Evolutionary conservation across 2,113 vertebrate genomes (phyloP), one percentile per base, ranked within the genome.

Genomic region (Terrapene triunguis): DNA sequence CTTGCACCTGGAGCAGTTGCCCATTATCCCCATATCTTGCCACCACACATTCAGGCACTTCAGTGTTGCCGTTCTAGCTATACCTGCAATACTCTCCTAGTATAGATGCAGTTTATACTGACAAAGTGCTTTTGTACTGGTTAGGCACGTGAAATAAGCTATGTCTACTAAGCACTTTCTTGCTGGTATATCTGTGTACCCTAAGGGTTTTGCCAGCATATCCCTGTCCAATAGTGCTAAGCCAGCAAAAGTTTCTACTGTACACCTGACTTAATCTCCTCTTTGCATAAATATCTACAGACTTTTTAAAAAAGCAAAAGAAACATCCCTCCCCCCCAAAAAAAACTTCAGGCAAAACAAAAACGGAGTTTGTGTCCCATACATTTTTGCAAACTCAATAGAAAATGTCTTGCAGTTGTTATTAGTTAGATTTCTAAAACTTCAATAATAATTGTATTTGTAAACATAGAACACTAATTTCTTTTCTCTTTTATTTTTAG

Each of bases 401-500:
- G n/a, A 42, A 74, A 42, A 25, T 24, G 38, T 74, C 38, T 74
- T 74, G 1, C 47, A 54, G 35, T 17, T 84, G 16, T 85, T 76
- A 74, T 50, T 74, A 32, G 59, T 25, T 25, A 1, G 27, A 59
- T 44, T 92, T 76, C 27, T 91, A 29, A 86, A 82, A 35, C n/a
- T 59, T 92, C 17, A 12, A 48, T 4, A 27, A 53, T 50, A 78
- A 38, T 53, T 2, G 2, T 72, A 48, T 47, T 72, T 50, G 35
- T 89, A 92, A 72, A 53, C 69, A 69, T 65, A 81, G 3, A 10
- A 72, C 21, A 1, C 9, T 87, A 0, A 0, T 54, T 91, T 72
- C 74, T 94, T 35, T 12, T 92, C 44, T 50, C 51, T 93, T 90
- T 62, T 90, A 24, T 85, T 89, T 94, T 89, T 80, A 99, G 99